Evolutionary conservation across 2,888 invertebrate species (phyloP).

Genomic region (Smittia sp.): DNA sequence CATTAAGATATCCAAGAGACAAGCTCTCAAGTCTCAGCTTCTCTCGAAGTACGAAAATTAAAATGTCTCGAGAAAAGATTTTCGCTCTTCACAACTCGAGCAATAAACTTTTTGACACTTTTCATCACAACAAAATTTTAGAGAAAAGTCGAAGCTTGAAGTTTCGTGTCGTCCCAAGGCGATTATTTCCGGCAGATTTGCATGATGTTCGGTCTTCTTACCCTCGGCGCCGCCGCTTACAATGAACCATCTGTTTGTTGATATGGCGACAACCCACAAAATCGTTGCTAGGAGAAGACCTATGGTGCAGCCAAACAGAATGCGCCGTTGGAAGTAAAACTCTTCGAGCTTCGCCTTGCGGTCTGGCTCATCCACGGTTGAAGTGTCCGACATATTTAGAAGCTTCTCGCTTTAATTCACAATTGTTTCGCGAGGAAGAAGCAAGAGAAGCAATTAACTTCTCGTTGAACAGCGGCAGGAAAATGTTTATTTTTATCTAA

Average conservation of each 20-base stretch:
- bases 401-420: background rate
- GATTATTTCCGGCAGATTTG: background rate
- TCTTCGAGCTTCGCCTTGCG: conserved; percentile 61
- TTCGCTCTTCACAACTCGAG: no score
- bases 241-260: conserved; percentile 71
- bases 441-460: background rate
- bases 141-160: no score
- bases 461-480: background rate
- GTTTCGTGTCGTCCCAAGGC: no score
- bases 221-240: conserved; percentile 48
- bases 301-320: conserved; percentile 68
- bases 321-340: conserved; percentile 66
- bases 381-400: conserved; percentile 28
- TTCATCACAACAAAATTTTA: no score
- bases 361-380: conserved; percentile 53
- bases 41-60: no score
- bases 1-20: no score
- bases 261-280: conserved; percentile 70
- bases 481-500: background rate
- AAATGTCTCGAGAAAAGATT: no score
- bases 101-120: no score
- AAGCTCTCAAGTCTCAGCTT: no score
- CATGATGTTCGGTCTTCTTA: background rate
- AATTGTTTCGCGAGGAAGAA: background rate
- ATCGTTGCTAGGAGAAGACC: conserved; percentile 65